Conservation (phyloP, 2,797 vertebrate genomes). For the Glossophaga mutica region DNA sequence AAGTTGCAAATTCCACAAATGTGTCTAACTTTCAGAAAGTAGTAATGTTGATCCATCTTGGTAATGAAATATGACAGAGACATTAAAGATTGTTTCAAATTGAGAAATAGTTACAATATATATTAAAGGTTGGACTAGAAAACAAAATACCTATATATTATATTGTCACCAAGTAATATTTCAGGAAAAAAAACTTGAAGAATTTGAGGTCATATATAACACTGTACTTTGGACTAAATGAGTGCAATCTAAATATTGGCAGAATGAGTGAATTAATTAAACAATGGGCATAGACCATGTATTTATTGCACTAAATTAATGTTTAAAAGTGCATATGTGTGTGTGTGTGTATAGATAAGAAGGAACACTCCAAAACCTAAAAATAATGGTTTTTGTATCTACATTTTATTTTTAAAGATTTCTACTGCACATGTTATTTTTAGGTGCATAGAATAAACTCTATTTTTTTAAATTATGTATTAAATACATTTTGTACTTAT, state of each 20-base stretch:
- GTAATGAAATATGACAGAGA: not conserved
- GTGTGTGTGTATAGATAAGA: not conserved
- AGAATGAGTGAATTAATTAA: not conserved
- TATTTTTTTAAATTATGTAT: not conserved
- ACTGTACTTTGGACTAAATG: not conserved
- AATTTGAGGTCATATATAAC: not conserved
- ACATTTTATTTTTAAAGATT: not conserved
- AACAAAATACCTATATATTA: not conserved
- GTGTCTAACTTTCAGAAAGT: not conserved
- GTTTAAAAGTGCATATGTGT: not conserved
- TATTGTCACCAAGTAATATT: not conserved
- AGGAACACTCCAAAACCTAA: not conserved
- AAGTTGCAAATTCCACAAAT: not conserved
- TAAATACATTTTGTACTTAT: not conserved
- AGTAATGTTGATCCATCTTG: too few relatives aligned
- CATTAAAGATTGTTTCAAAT: not conserved
- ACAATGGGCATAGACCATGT: not conserved
- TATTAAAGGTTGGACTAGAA: not conserved
- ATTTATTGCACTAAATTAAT: not conserved
- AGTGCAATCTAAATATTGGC: not conserved
- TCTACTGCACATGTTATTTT: not conserved
- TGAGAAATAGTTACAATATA: not conserved
- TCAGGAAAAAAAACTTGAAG: not conserved
- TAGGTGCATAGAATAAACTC: not conserved
- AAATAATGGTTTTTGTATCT: not conserved